A percentile compares a stretch with the other conserved stretches of the same genome.
Conservation (phyloP, 2,797 vertebrate species). For the Choloepus didactylus region DNA sequence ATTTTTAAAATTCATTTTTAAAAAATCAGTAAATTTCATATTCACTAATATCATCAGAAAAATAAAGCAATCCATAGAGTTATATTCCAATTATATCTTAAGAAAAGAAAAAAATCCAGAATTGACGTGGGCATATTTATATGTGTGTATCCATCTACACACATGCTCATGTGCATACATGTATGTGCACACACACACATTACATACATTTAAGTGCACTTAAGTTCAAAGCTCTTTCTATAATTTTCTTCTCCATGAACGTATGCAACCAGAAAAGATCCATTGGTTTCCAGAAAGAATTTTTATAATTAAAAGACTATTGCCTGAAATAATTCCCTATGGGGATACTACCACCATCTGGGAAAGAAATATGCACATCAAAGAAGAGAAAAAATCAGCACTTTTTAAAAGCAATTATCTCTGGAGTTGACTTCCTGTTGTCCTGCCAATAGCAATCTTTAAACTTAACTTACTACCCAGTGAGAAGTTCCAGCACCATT, state of each 20-base stretch:
- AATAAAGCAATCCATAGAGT: neutral
- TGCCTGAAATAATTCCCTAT: conserved; percentile 39
- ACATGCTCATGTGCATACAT: neutral
- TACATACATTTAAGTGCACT: neutral
- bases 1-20: neutral
- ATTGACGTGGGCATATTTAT: neutral
- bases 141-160: too few relatives aligned
- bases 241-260: conserved; percentile 57
- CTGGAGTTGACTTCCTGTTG: conserved; percentile 37
- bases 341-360: conserved; percentile 30
- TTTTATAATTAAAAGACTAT: conserved; percentile 8
- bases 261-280: conserved; percentile 52
- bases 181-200: neutral
- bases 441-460: conserved; percentile 27
- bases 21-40: neutral
- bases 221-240: neutral
- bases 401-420: conserved; percentile 52
- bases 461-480: neutral
- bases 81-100: neutral
- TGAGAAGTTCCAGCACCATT: neutral
- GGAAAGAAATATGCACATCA: conserved; percentile 55
- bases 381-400: conserved; percentile 48
- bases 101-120: neutral
- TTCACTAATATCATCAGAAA: neutral
- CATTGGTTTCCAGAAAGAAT: conserved; percentile 44